phyloP scores from a whole-genome alignment of 2,113 vertebrate genomes.

The Oryctolagus cuniculus region DNA sequence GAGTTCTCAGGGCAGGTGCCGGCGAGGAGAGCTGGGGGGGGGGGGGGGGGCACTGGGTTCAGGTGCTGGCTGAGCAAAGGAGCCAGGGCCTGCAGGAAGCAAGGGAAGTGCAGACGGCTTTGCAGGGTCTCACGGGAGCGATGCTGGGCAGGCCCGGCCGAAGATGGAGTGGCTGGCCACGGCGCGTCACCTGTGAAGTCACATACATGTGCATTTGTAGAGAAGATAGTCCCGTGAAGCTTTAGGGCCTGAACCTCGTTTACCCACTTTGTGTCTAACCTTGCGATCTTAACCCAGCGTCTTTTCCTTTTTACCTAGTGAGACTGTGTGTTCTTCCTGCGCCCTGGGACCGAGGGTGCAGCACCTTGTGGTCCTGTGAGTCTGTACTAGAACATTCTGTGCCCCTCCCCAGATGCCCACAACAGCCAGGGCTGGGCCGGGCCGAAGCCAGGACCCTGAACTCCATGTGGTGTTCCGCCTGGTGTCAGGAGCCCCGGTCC shows the following conservation, averaged over 20 bases:
- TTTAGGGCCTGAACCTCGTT: neutral
- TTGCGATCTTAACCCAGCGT: neutral
- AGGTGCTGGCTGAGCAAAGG: neutral
- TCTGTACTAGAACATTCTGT: slow-evolving; percentile 13
- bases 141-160: too few species aligned
- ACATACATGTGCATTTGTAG: neutral
- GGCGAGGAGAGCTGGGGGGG: neutral
- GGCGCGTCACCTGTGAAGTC: neutral
- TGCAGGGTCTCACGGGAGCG: neutral
- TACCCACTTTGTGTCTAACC: neutral
- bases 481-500: too few species aligned
- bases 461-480: too few species aligned
- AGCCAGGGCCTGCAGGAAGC: too few species aligned
- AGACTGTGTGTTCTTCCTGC: slow-evolving; percentile 30
- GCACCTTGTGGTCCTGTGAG: neutral
- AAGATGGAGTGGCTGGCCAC: too few species aligned
- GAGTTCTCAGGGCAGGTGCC: neutral
- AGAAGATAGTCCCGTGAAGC: neutral
- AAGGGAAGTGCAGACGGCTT: neutral
- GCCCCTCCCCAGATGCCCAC: neutral
- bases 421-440: too few species aligned
- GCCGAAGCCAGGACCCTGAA: too few species aligned
- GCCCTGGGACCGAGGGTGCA: neutral
- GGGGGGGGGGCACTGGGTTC: neutral
- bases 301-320: neutral